Evolutionary conservation across 2,113 vertebrate species (phyloP).

Genomic region (Notarius quadriscutis): DNA sequence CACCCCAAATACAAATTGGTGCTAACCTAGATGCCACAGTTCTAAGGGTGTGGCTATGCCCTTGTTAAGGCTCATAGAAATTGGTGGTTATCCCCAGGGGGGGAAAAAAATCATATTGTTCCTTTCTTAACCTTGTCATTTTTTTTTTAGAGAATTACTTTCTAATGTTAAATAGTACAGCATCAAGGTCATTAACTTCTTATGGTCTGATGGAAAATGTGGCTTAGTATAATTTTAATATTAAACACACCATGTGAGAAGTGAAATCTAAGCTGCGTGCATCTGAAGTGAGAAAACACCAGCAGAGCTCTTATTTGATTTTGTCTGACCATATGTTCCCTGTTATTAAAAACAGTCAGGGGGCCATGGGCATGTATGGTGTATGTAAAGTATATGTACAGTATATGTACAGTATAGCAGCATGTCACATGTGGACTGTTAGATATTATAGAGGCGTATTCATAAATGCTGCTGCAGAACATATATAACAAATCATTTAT

Average conservation of each 20-base stretch:
- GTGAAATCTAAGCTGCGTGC: conserved; percentile 35
- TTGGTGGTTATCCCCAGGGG: neutral
- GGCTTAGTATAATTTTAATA: conserved; percentile 60
- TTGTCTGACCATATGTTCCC: conserved; percentile 56
- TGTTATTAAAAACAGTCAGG: conserved; percentile 10
- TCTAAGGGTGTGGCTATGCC: neutral
- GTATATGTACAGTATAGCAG: neutral
- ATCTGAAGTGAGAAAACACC: conserved; percentile 57
- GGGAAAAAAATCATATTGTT: neutral
- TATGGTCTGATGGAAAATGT: conserved; percentile 45
- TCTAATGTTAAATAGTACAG: neutral
- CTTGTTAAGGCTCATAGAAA: neutral
- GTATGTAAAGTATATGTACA: neutral
- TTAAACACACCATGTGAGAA: conserved; percentile 63
- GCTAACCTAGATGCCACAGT: neutral
- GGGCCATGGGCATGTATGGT: neutral
- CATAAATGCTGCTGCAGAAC: neutral
- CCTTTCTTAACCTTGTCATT: neutral
- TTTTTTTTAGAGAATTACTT: neutral
- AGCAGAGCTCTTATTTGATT: conserved; percentile 48
- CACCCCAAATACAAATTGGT: neutral
- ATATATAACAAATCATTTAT: neutral
- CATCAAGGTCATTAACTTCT: neutral
- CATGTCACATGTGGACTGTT: neutral
- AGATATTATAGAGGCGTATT: neutral